phyloP scores from a whole-genome alignment of 2,888 invertebrate species.

The Sialis fuliginosa region DNA sequence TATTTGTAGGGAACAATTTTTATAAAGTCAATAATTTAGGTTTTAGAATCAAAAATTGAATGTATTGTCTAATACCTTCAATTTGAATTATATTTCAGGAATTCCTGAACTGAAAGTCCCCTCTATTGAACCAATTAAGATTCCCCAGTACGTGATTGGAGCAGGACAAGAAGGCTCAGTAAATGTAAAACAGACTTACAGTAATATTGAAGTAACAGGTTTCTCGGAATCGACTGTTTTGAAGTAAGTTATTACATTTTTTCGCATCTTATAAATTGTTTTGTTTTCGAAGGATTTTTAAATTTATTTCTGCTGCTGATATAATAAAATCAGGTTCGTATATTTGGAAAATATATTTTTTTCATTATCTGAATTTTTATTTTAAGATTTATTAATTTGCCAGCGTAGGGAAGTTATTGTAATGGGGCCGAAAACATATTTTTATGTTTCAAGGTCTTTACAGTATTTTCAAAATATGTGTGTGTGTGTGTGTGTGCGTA shows the following conservation, averaged over 20 bases:
- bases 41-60: background rate
- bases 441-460: too few species aligned
- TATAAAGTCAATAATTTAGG: too few species aligned
- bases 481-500: too few species aligned
- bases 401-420: too few species aligned
- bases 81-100: conserved; percentile 15
- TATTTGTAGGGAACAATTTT: too few species aligned
- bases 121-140: conserved; percentile 24
- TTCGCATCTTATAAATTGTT: background rate
- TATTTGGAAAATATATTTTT: too few species aligned
- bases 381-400: too few species aligned
- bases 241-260: conserved; percentile 28
- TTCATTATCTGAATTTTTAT: too few species aligned
- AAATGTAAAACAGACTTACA: conserved; percentile 44
- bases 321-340: too few species aligned
- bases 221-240: conserved; percentile 39
- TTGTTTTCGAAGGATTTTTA: too few species aligned
- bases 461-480: too few species aligned
- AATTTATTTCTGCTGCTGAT: background rate
- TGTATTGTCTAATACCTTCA: background rate
- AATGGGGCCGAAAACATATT: too few species aligned
- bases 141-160: conserved; percentile 23
- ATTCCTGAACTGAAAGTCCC: conserved; percentile 20
- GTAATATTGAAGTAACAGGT: conserved; percentile 45
- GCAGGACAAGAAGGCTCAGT: conserved; percentile 40